Base-by-base conservation (phyloP, 2,113 vertebrate genomes). In the Argyrosomus japonicus region DNA sequence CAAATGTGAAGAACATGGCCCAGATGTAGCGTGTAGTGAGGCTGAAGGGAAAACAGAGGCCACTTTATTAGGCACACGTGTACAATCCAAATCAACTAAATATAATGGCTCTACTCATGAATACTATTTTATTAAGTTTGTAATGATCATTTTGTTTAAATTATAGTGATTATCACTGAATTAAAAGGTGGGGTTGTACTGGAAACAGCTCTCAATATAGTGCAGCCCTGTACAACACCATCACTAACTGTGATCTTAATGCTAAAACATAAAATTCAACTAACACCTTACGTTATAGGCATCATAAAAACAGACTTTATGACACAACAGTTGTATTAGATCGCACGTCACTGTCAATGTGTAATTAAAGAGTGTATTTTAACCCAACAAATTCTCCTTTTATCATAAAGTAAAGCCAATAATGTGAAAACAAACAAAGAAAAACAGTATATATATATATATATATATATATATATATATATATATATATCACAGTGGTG, bases 1-100 rank as follows among this genome's bases (percentile, higher is more conserved):
- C 68, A 56, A 9, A 77, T 13, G 27, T 56, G 25, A 57, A 77
- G 43, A 58, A 23, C 54, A 21, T 51, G 64, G 67, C 21, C 54
- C 21, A 50, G 54, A 36, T 32, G 60, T 8, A 32, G 58, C 32
- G 1, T 32, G 27, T 32, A 5, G 17, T 10, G 27, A 8, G 17
- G 15, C 58, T 61, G 17, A 61, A 32, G 15, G 6, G 2, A 29
- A 57, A 57, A 14, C 56, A 58, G 11, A 27, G 25, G 48, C 17
- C 51, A 53, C 19, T 21, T 54, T 3, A 57, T 25, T 57, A 14
- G 56, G 23, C 10, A 56, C 53, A 56, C 2, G 8, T 56, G 6
- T 27, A 19, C 48, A 53, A n/a, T 32, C 50, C 32, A 19, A 14
- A 21, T 2, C 0, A 14, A 56, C 1, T 43, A 32, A 56, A 23